These are phyloP conservation scores for Thunnus albacares DNA, from an alignment of 2,797 vertebrate species.

Conservation along the genomic window DNA sequence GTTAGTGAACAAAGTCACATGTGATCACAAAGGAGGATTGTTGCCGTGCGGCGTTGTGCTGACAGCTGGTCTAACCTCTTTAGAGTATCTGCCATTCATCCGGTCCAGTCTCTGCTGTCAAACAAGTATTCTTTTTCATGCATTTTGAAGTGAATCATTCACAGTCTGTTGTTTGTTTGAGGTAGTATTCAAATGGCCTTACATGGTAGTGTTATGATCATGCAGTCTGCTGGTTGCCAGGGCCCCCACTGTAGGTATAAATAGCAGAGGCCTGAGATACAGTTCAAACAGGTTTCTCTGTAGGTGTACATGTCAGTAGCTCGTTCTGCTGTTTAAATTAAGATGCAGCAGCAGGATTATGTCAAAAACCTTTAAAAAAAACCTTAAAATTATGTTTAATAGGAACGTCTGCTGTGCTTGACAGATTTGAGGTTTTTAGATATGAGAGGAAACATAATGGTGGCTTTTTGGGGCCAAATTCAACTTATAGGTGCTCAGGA, in stretches of 20 bases:
- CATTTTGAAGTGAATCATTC: not conserved
- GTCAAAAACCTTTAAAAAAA: not conserved
- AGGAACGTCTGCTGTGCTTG: not conserved
- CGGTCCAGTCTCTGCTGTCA: slow-evolving; percentile 25
- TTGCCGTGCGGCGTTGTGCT: slow-evolving; percentile 14
- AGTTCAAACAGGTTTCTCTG: not conserved
- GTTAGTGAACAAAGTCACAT: slow-evolving; percentile 31
- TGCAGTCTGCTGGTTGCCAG: slow-evolving; percentile 14
- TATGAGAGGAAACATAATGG: not conserved
- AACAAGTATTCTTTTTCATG: slow-evolving; percentile 1
- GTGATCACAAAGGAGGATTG: slow-evolving; percentile 43
- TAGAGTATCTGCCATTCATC: slow-evolving; percentile 6
- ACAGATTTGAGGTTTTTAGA: not conserved
- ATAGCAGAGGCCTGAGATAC: slow-evolving; percentile 26
- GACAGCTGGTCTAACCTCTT: slow-evolving; percentile 18
- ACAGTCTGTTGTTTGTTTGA: not conserved
- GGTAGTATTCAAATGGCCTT: slow-evolving; percentile 10
- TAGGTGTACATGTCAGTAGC: not conserved
- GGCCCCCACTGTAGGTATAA: slow-evolving; percentile 25
- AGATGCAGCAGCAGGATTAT: not conserved
- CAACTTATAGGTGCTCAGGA: not conserved
- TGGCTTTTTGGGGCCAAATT: not conserved
- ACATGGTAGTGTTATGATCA: slow-evolving; percentile 23
- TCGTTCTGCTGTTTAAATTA: not conserved
- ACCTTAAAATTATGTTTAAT: not conserved